Evolutionary conservation across 2,113 vertebrate species (phyloP).

Genomic region (Neodontobutis hainanensis): DNA sequence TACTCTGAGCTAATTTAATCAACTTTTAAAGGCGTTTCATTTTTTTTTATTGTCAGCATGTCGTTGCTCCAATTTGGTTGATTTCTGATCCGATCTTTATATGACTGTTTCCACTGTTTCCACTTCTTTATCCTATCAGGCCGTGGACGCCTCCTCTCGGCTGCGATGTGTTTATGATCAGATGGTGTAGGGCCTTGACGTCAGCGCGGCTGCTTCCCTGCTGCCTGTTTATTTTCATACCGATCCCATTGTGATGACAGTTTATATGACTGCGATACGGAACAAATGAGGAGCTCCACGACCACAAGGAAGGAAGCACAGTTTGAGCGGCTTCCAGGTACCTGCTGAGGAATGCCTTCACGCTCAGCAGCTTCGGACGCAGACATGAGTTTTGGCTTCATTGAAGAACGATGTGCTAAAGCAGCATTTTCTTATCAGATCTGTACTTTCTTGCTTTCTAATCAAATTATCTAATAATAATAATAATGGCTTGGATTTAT

Average conservation of each 20-base stretch:
- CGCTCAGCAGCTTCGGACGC: slow-evolving; percentile 25
- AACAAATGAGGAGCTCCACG: slow-evolving; percentile 56
- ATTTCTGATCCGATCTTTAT: slow-evolving; percentile 38
- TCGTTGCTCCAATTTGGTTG: neutral
- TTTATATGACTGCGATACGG: slow-evolving; percentile 45
- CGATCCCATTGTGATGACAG: slow-evolving; percentile 52
- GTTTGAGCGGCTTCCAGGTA: slow-evolving; percentile 30
- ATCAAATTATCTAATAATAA: neutral
- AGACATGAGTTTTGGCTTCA: neutral
- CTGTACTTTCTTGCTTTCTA: neutral
- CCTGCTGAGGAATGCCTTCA: slow-evolving; percentile 43
- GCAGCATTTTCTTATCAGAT: neutral
- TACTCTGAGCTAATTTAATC: neutral
- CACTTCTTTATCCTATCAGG: slow-evolving; percentile 9
- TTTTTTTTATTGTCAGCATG: too few relatives aligned
- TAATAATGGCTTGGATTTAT: too few relatives aligned
- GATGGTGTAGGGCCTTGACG: slow-evolving; percentile 61
- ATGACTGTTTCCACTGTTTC: slow-evolving; percentile 24
- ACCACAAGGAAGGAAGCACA: slow-evolving; percentile 27
- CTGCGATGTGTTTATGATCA: slow-evolving; percentile 61
- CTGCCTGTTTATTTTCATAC: slow-evolving; percentile 63
- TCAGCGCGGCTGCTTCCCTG: slow-evolving; percentile 55
- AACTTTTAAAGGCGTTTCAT: too few relatives aligned
- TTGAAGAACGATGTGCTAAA: neutral
- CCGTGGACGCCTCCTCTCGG: slow-evolving; percentile 10